A percentile compares a stretch with the other conserved stretches of the same genome.
These are phyloP conservation scores for Lasioglossum pauxillum DNA, from an alignment of 2,888 invertebrate species.

Conservation along the genomic window DNA sequence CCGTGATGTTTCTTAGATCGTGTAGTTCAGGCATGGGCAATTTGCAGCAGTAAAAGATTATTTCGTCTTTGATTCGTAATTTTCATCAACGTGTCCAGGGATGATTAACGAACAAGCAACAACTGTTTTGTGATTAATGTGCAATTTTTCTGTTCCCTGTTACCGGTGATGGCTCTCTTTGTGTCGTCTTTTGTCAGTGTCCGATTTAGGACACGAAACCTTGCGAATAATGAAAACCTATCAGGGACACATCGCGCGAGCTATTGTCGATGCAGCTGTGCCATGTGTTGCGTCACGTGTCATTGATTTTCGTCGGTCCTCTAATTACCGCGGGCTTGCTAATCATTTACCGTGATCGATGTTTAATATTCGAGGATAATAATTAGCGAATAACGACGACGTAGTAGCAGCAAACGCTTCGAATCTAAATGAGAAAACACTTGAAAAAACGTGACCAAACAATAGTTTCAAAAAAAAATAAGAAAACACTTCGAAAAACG, in stretches of 20 bases:
- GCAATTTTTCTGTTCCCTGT: constrained; percentile 5
- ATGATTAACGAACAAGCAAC: constrained; percentile 3
- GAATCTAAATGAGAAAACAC: neutral
- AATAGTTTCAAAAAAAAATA: neutral
- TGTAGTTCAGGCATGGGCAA: too few relatives aligned
- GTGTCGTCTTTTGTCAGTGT: constrained; percentile 30
- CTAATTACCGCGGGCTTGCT: constrained; percentile 38
- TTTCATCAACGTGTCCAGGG: neutral
- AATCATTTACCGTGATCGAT: neutral
- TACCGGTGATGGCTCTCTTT: constrained; percentile 7
- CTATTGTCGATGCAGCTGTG: constrained; percentile 53
- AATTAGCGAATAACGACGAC: neutral
- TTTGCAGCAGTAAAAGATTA: neutral
- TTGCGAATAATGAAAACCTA: constrained; percentile 66
- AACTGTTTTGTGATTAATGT: neutral
- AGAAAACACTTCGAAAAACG: neutral
- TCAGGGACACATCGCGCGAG: constrained; percentile 55
- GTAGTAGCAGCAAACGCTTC: neutral
- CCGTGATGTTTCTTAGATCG: too few relatives aligned
- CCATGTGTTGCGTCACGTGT: constrained; percentile 43
- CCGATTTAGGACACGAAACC: constrained; percentile 63
- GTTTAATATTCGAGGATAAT: neutral
- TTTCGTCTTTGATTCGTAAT: neutral
- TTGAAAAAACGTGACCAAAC: neutral
- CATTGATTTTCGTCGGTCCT: constrained; percentile 50